Base-by-base conservation (phyloP, 2,113 vertebrate genomes). In the Nanorana parkeri region DNA sequence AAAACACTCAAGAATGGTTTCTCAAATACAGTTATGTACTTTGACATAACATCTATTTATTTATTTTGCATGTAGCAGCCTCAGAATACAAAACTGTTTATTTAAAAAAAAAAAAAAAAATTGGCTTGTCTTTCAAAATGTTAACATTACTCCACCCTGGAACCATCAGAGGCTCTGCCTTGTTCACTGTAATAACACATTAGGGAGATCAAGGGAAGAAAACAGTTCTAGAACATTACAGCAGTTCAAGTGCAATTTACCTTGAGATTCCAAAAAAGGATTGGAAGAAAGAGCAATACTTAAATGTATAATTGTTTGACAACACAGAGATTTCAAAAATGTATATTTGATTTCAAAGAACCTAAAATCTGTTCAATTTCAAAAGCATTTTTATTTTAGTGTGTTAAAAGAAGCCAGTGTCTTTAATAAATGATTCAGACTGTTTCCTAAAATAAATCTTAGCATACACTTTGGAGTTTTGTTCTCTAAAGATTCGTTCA, bases 201-300 rank as follows among this genome's bases (percentile, higher is more conserved):
- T 60, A 41, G 29, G 28, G 77, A 69, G 65, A 61, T 64, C 41
- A 29, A 66, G 36, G 23, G 41, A 20, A 66, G 65, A 65, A 32
- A 55, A 73, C 19, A 67, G 65, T 24, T 32, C n/a, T 17, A 79
- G 58, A 79, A 79, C 41, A 58, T 68, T 68, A 67, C 47, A 55
- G 52, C 47, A 41, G 13, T 13, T 47, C 5, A 67, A 79, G 68
- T 29, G 20, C 32, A 68, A 68, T 68, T 47, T 68, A n/a, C 28
- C 64, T 20, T 56, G 77, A n/a, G 63, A 58, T 29, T 26, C 6
- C 28, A 36, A 68, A 68, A 78, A 19, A 78, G 29, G 29, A 36
- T 58, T 15, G 65, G 52, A 36, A 16, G 32, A 79, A 56, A 54
- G 41, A 15, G 52, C 28, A 54, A 58, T 36, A 29, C 5, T 26